A percentile compares a stretch with the other conserved stretches of the same genome.
phyloP scores from a whole-genome alignment of 2,888 invertebrate species.

The Synergus laeviventris region DNA sequence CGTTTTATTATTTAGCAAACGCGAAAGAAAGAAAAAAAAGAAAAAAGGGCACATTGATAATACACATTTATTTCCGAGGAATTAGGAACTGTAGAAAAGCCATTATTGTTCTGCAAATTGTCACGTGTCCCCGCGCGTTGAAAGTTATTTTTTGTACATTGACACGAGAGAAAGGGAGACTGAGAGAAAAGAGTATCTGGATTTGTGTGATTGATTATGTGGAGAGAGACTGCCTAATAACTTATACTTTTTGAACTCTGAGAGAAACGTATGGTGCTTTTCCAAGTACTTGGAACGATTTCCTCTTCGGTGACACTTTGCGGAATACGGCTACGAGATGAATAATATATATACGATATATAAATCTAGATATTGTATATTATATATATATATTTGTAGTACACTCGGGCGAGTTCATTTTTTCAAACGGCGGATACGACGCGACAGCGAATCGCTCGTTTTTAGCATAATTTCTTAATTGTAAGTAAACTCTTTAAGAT shows the following conservation, averaged over 20 bases:
- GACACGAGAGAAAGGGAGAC: constrained; percentile 50
- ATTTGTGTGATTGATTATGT: constrained; percentile 46
- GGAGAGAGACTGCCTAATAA: constrained; percentile 32
- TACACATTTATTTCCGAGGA: constrained; percentile 7
- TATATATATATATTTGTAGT: constrained; percentile 67
- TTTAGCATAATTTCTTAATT: constrained; percentile 69
- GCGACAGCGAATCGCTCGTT: constrained; percentile 66
- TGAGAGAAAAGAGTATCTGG: constrained; percentile 41
- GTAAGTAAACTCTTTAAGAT: constrained; percentile 65
- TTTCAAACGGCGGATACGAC: constrained; percentile 61
- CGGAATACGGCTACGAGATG: constrained; percentile 62
- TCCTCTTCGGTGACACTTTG: constrained; percentile 66
- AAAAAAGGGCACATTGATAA: constrained; percentile 42
- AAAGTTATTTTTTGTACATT: constrained; percentile 65
- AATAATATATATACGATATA: constrained; percentile 56
- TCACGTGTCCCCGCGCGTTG: constrained; percentile 57
- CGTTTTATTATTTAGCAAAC: constrained; percentile 35
- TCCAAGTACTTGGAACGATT: constrained; percentile 55
- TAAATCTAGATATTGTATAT: constrained; percentile 47
- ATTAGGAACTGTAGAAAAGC: constrained; percentile 37
- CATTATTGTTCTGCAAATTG: constrained; percentile 68
- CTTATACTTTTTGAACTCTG: constrained; percentile 46
- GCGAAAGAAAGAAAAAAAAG: constrained; percentile 44
- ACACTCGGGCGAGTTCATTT: constrained; percentile 69
- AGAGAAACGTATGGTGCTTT: constrained; percentile 60